Evolutionary conservation across 1,140 invertebrate genomes (phyloP).

Genomic region (Lutraria rhynchaena): DNA sequence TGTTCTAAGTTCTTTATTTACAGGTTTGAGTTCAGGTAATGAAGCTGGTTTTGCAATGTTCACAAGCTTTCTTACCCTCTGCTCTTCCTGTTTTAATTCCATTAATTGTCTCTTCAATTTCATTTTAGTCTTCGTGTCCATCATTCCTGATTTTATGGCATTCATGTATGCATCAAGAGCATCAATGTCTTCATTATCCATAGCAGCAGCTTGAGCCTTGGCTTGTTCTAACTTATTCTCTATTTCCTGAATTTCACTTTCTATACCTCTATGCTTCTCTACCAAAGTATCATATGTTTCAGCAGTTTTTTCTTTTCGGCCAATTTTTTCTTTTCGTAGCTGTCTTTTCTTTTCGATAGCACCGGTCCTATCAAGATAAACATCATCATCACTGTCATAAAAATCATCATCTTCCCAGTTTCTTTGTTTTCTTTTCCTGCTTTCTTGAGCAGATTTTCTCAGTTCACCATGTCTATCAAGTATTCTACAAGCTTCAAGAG

Average conservation of each 20-base stretch:
- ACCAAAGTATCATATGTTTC: constrained; percentile 93
- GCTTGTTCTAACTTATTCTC: constrained; percentile 85
- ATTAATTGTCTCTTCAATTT: constrained; percentile 85
- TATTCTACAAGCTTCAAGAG: constrained; percentile 95
- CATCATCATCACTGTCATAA: constrained; percentile 99
- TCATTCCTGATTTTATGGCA: constrained; percentile 79
- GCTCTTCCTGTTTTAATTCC: constrained; percentile 88
- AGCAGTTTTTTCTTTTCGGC: constrained; percentile 85
- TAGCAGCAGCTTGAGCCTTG: constrained; percentile 76
- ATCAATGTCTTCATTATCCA: constrained; percentile 77
- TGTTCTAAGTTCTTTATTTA: neutral
- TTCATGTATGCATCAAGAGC: constrained; percentile 82
- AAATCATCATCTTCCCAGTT: constrained; percentile 92
- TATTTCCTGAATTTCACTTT: constrained; percentile 85
- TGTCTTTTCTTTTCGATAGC: constrained; percentile 94
- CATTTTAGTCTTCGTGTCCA: constrained; percentile 81
- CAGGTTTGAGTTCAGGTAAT: constrained; percentile 65
- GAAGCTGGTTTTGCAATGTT: constrained; percentile 89
- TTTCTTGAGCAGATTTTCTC: constrained; percentile 88
- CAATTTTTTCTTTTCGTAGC: constrained; percentile 87
- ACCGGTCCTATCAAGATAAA: constrained; percentile 97
- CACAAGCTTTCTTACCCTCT: constrained; percentile 87
- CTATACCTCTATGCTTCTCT: constrained; percentile 86
- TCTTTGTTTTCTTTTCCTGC: constrained; percentile 78
- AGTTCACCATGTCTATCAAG: constrained; percentile 92